These are phyloP conservation scores for Drosophila flavopinicola DNA, from an alignment of 2,888 invertebrate species.

Conservation along the genomic window DNA sequence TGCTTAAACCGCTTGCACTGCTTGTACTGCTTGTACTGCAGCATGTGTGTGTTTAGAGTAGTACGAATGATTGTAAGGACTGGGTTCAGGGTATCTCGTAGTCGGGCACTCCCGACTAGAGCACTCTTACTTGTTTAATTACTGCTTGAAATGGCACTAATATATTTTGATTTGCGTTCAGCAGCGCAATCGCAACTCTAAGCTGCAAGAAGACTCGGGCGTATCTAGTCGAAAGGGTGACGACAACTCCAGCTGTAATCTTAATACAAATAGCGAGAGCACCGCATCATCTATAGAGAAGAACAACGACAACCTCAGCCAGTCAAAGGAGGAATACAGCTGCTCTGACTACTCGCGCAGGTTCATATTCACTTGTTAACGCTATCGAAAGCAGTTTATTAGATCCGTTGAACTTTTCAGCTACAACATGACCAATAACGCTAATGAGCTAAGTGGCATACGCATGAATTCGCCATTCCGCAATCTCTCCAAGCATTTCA, in stretches of 20 bases:
- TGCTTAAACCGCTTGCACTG: no score
- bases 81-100: no score
- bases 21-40: no score
- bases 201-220: slow-evolving; percentile 84
- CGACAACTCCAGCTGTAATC: slow-evolving; percentile 84
- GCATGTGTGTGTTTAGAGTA: no score
- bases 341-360: slow-evolving; percentile 86
- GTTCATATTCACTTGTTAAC: slow-evolving; percentile 34
- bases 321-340: slow-evolving; percentile 82
- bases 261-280: slow-evolving; percentile 85
- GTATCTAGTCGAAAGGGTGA: slow-evolving; percentile 85
- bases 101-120: no score
- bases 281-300: slow-evolving; percentile 85
- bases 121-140: no score
- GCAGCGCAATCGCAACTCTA: slow-evolving; percentile 75
- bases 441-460: slow-evolving; percentile 82
- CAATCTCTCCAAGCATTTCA: slow-evolving; percentile 82
- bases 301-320: slow-evolving; percentile 77
- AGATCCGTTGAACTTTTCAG: slow-evolving; percentile 46
- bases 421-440: slow-evolving; percentile 81
- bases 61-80: no score
- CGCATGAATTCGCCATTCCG: slow-evolving; percentile 83
- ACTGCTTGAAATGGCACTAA: neutral
- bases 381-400: neutral
- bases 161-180: neutral